A percentile compares a stretch with the other conserved stretches of the same genome.
Evolutionary conservation across 2,888 invertebrate genomes (phyloP).

Genomic region (Hofmannophila pseudospretella): DNA sequence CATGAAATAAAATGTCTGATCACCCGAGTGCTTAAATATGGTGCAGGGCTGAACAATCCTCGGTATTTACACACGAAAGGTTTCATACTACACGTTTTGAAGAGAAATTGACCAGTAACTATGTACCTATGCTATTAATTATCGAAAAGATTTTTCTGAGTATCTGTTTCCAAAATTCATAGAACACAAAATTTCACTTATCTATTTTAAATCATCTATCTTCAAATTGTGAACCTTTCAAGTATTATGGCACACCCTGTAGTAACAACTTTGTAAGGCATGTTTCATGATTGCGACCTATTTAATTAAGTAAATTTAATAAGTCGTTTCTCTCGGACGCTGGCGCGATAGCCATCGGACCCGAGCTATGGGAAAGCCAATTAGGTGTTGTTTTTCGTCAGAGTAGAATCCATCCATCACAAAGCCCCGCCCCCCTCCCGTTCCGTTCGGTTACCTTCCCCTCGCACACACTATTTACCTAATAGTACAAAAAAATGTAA

Average conservation of each 20-base stretch:
- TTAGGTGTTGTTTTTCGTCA: conserved; percentile 64
- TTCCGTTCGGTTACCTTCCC: conserved; percentile 42
- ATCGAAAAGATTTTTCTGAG: too few species aligned
- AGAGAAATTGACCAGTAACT: too few species aligned
- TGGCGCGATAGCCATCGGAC: conserved; percentile 43
- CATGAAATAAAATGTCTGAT: too few species aligned
- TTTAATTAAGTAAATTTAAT: conserved; percentile 21
- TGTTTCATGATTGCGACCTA: conserved; percentile 19
- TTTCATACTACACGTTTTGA: too few species aligned
- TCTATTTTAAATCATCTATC: too few species aligned
- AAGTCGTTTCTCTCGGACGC: conserved; percentile 19
- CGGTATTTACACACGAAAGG: too few species aligned
- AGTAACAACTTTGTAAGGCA: conserved; percentile 2
- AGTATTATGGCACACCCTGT: too few species aligned
- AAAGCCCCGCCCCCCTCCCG: conserved; percentile 48
- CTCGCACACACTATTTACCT: conserved; percentile 27
- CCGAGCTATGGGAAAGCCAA: conserved; percentile 59
- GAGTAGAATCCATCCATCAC: conserved; percentile 62
- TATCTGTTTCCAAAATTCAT: too few species aligned
- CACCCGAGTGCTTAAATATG: conserved; percentile 1
- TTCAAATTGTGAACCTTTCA: too few species aligned
- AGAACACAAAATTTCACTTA: too few species aligned
- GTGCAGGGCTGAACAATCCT: too few species aligned
- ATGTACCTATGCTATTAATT: too few species aligned
- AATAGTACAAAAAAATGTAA: conserved; percentile 20